Evolutionary conservation across 2,113 vertebrate species (phyloP).

Genomic region (Limanda limanda): DNA sequence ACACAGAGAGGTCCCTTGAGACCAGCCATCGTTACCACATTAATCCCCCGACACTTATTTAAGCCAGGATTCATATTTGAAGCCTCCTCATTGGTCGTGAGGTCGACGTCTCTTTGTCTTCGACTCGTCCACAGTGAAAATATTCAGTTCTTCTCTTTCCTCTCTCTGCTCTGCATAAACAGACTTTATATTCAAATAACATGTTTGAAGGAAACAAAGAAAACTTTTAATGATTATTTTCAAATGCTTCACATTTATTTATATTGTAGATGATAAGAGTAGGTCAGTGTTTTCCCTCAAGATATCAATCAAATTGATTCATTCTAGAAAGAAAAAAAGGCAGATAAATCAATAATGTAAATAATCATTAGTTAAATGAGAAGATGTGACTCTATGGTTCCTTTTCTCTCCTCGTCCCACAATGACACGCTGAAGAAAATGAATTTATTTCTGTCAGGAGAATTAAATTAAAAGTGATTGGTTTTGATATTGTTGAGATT

Average conservation of each 20-base stretch:
- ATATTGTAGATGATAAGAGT: too few relatives aligned
- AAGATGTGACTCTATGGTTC: not conserved
- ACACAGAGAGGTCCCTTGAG: conserved; percentile 48
- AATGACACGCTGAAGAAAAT: not conserved
- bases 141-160: conserved; percentile 3
- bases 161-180: not conserved
- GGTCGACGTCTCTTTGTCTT: conserved; percentile 50
- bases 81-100: conserved; percentile 10
- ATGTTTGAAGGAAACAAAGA: not conserved
- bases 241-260: too few relatives aligned
- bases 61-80: conserved; percentile 61
- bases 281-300: too few relatives aligned
- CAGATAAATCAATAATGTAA: too few relatives aligned
- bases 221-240: too few relatives aligned
- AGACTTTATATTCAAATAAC: not conserved
- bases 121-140: not conserved
- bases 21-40: conserved; percentile 56
- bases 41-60: conserved; percentile 69
- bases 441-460: not conserved
- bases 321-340: too few relatives aligned
- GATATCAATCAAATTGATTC: too few relatives aligned
- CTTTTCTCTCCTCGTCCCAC: not conserved
- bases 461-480: not conserved
- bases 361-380: too few relatives aligned
- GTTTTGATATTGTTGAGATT: not conserved